Evolutionary conservation across 2,113 vertebrate genomes (phyloP).

Genomic region (Chrysochloris asiatica): DNA sequence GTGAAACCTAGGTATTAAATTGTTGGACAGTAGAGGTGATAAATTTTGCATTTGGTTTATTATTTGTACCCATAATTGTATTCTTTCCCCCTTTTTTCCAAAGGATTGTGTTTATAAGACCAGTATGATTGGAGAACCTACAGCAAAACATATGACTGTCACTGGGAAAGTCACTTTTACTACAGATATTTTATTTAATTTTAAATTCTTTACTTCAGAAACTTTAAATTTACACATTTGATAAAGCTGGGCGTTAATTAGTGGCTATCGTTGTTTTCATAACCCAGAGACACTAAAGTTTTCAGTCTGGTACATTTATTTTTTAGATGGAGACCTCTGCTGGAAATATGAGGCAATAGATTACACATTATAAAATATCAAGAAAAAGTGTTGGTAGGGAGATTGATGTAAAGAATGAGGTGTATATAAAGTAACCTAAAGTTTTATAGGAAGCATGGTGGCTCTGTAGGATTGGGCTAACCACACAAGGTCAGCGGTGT

Average conservation of each 20-base stretch:
- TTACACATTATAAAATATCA: constrained; percentile 49
- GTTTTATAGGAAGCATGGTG: too few relatives aligned
- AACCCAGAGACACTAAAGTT: constrained; percentile 46
- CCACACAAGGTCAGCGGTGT: too few relatives aligned
- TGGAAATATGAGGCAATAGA: constrained; percentile 71
- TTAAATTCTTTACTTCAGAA: constrained; percentile 52
- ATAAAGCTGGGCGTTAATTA: constrained; percentile 7
- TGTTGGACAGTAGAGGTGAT: neutral
- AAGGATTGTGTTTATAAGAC: constrained; percentile 39
- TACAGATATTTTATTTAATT: constrained; percentile 26
- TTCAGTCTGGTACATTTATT: constrained; percentile 56
- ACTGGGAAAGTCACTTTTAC: neutral
- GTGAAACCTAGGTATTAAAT: constrained; percentile 26
- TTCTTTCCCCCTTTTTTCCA: neutral
- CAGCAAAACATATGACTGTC: neutral
- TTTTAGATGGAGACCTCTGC: constrained; percentile 78
- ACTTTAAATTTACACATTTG: constrained; percentile 29
- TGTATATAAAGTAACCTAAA: neutral
- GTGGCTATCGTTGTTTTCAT: constrained; percentile 17
- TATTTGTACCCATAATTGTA: neutral
- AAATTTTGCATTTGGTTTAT: constrained; percentile 18
- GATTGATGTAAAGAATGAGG: constrained; percentile 23
- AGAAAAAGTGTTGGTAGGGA: constrained; percentile 5
- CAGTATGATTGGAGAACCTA: neutral
- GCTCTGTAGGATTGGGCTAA: too few relatives aligned